A percentile compares a stretch with the other conserved stretches of the same genome.
These are phyloP conservation scores for Laticauda laticaudata DNA, from an alignment of 2,113 vertebrate genomes.

Conservation along the genomic window DNA sequence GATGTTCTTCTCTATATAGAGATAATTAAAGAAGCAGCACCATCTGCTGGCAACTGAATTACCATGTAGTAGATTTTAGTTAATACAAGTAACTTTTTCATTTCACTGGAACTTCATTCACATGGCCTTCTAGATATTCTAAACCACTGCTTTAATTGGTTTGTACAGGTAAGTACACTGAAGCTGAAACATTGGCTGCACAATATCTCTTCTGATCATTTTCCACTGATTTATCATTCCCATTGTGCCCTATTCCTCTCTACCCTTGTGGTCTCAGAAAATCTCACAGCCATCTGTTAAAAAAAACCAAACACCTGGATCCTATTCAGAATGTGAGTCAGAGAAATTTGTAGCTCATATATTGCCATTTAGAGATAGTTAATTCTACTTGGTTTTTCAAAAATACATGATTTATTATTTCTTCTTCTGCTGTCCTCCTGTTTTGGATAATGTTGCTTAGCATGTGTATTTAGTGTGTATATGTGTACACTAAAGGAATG, in stretches of 20 bases:
- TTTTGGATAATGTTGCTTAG: too few relatives aligned
- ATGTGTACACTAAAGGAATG: background rate
- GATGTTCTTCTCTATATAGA: background rate
- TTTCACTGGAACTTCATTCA: background rate
- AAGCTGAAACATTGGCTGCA: background rate
- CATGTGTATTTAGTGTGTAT: background rate
- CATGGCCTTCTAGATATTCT: background rate
- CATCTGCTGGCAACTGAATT: conserved; percentile 10
- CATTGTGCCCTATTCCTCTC: too few relatives aligned
- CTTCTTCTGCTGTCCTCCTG: background rate
- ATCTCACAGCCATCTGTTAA: background rate
- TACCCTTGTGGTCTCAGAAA: too few relatives aligned
- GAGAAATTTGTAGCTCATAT: background rate
- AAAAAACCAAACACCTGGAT: background rate
- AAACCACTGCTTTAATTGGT: background rate
- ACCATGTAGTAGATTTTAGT: background rate
- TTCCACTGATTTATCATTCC: too few relatives aligned
- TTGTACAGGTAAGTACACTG: background rate
- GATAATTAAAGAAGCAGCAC: background rate
- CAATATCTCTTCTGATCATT: background rate
- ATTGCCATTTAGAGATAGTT: background rate
- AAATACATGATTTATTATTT: background rate
- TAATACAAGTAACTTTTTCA: background rate
- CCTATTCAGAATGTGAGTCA: background rate
- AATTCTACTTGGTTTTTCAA: background rate